These are phyloP conservation scores for Silurus asotus DNA, from an alignment of 2,113 vertebrate species.

Conservation along the genomic window DNA sequence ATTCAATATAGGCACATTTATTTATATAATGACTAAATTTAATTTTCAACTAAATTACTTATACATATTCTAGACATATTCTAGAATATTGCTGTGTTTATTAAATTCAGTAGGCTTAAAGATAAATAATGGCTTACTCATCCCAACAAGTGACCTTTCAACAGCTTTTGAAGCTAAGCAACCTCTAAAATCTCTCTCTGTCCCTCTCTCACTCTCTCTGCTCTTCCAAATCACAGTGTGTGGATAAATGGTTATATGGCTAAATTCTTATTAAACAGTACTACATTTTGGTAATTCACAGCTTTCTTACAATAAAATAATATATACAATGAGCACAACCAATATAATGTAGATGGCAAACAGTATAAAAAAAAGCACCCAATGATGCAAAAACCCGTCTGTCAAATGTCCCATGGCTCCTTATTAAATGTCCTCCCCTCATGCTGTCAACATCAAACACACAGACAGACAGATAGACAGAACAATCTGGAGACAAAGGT, in stretches of 20 bases:
- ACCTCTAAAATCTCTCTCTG: background rate
- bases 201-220: conserved; percentile 10
- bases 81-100: background rate
- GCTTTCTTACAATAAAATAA: conserved; percentile 33
- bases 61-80: background rate
- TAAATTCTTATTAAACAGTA: conserved; percentile 40
- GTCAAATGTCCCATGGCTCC: background rate
- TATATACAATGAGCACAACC: background rate
- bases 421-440: background rate
- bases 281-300: conserved; percentile 45
- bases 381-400: background rate
- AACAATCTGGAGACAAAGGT: conserved; percentile 38
- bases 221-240: conserved; percentile 45
- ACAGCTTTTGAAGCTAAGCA: background rate
- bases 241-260: conserved; percentile 53
- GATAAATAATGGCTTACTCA: conserved; percentile 24
- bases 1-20: conserved; percentile 1
- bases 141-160: background rate
- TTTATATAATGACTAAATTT: background rate
- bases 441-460: background rate
- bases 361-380: conserved; percentile 28
- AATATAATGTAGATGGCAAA: background rate
- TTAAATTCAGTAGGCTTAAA: conserved; percentile 12
- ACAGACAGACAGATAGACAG: conserved; percentile 33
- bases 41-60: background rate